Evolutionary conservation across 2,797 vertebrate species (phyloP), one percentile per base, ranked within the genome.

Genomic region (Lagodon rhomboides): DNA sequence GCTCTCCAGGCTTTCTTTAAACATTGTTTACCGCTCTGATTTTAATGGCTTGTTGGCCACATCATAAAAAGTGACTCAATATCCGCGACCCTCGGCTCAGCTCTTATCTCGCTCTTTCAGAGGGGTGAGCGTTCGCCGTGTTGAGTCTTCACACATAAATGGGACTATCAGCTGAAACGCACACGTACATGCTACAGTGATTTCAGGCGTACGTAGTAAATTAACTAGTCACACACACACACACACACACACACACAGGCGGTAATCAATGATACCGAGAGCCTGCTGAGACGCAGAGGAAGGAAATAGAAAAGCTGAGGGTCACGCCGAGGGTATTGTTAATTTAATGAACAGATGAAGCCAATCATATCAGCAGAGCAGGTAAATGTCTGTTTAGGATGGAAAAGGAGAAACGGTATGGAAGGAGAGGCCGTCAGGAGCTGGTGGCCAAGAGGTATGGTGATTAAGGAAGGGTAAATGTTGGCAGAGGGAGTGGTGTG

Each of bases 1-100:
- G 15, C 80, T 89, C 89, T 89, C 70, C 58, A 50, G 77, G 85
- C 85, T 16, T 90, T 92, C 80, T 91, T 87, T 86, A 87, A 84
- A 80, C 88, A 86, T 82, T 87, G 87, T 93, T 93, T 92, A 93
- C 86, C 30, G 51, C 87, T 88, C 80, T 70, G 85, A 87, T 91
- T 94, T 92, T 90, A 92, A 94, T 92, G 89, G 91, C 86, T 89
- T 90, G 90, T 91, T 92, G 89, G 88, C 82, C 77, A 72, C 85
- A 84, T 92, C 89, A 89, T 90, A 86, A 91, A 92, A 87, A 88
- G 68, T 78, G 78, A 77, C 79, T 85, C 81, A 59, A 69, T 89
- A 83, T 87, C 84, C 79, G 34, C 18, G 80, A 90, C 85, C 87
- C 88, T 87, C 61, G 16, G 84, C 89, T 91, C 80, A 27, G 77